Base-by-base conservation (phyloP, 2,113 vertebrate species). In the Antechinus flavipes region DNA sequence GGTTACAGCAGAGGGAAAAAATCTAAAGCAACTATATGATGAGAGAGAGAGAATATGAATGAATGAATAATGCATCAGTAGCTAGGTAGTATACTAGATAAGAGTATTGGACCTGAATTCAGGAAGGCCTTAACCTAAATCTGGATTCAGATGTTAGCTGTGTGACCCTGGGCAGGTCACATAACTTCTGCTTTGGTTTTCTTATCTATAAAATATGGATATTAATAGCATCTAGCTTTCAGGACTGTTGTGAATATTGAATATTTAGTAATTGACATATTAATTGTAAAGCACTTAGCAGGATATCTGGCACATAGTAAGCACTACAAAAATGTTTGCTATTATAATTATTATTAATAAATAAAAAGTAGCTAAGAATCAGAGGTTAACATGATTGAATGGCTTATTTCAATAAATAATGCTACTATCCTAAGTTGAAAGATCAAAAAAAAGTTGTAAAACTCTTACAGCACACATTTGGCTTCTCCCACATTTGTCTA, bases 31-130 rank as follows among this genome's bases (percentile, higher is more conserved):
- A 54, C 76, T 3, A 8, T 27, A 8, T 76, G 61, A n/a, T 19
- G 35, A 76, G 35, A 76, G 61, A 3, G 16, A 49, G 56, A n/a
- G 54, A 89, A 52, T 58, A 30, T 76, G 54, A 84, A 54, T 91
- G 27, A 55, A 35, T 22, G 27, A 19, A 8, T 2, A 2, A 0
- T 8, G 26, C 23, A 14, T 22, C 7, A n/a, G 16, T 24, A 2
- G 19, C 5, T 24, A 7, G 2, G 47, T 30, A 22, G 27, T 23
- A 23, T 52, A 9, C 3, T 23, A 16, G 24, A 23, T 2, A 2
- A 5, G 92, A 92, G 35, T 50, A 42, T 24, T 24, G 55, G 16
- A 24, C 22, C 26, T 14, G 50, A 27, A n/a, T 5, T 26, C 19
- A 84, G 8, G 35, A 19, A 89, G 76, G 35, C 25, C 0, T 1